Evolutionary conservation across 2,113 vertebrate species (phyloP), one percentile per base, ranked within the genome.

Genomic region (Pterocles burchelli): DNA sequence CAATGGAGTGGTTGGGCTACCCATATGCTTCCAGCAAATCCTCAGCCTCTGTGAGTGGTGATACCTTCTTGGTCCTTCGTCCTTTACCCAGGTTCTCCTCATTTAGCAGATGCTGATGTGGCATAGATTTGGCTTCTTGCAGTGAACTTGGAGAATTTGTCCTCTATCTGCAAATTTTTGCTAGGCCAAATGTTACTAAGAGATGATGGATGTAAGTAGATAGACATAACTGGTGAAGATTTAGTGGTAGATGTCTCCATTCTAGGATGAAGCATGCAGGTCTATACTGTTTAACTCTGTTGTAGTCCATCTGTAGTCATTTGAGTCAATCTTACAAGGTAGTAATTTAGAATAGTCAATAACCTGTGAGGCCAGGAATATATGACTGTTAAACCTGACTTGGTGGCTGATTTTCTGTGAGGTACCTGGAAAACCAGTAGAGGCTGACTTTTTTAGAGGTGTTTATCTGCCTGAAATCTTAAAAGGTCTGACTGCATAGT

Each of bases 161-260:
- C 38, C 36, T 85, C 28, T 36, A 61, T 4, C 24, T 45, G 34
- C 18, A 80, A 72, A 59, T 48, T 34, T 72, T 70, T 0, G 0
- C 14, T 54, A 21, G 21, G 34, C 9, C 33, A 71, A 59, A 46
- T 45, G 18, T 36, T 25, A 29, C 5, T 17, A 34, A 34, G 11
- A 15, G 12, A 15, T 48, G 24, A 49, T 24, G 14, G 13, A 1
- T n/a, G 1, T 48, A 51, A 85, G 19, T 13, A 38, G 26, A 16
- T 15, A 76, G 26, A 61, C 1, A 11, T 33, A 65, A 22, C 11
- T 31, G 12, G 13, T 83, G 33, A 71, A 72, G 29, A 28, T 10
- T 52, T 81, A 52, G 10, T 31, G 22, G 26, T 13, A 73, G 9
- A 8, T 25, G 11, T 57, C 17, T 9, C 7, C 6, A 24, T 34